These are phyloP conservation scores for Pseudomyrmex sp. DNA, from an alignment of 1,140 invertebrate genomes.

Conservation along the genomic window DNA sequence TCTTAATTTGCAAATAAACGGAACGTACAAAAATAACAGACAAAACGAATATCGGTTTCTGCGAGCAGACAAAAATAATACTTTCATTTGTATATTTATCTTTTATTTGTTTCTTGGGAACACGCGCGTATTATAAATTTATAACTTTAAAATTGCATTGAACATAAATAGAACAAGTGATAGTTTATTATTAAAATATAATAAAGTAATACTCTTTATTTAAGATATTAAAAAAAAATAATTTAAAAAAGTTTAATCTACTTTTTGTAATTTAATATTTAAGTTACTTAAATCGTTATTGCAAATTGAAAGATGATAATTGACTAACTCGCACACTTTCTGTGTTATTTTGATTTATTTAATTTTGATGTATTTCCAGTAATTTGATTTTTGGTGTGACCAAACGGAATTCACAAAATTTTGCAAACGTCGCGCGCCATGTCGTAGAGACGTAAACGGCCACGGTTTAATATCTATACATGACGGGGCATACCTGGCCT, in stretches of 20 bases:
- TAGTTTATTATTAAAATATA: too few relatives aligned
- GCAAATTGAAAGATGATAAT: constrained; percentile 6
- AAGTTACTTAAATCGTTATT: background rate
- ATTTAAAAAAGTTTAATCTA: too few relatives aligned
- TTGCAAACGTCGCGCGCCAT: constrained; percentile 10
- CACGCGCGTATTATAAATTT: too few relatives aligned
- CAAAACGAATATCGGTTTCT: background rate
- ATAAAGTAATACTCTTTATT: too few relatives aligned
- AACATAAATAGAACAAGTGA: too few relatives aligned
- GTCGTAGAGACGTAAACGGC: constrained; percentile 5
- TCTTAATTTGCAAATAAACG: too few relatives aligned
- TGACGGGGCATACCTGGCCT: constrained; percentile 37
- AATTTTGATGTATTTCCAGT: constrained; percentile 13
- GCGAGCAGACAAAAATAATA: background rate
- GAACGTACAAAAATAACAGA: too few relatives aligned
- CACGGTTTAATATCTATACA: constrained; percentile 44
- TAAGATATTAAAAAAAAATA: too few relatives aligned
- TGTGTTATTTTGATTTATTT: constrained; percentile 27
- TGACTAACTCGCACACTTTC: constrained; percentile 5
- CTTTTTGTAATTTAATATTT: too few relatives aligned
- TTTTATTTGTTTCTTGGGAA: too few relatives aligned
- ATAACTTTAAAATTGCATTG: too few relatives aligned
- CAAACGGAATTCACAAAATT: constrained; percentile 29
- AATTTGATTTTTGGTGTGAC: constrained; percentile 24
- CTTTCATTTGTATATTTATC: too few relatives aligned